Percentiles rank a stretch among this genome's conserved stretches.
These are phyloP conservation scores for Bradysia coprophila DNA, from an alignment of 1,140 invertebrate genomes.

Conservation along the genomic window DNA sequence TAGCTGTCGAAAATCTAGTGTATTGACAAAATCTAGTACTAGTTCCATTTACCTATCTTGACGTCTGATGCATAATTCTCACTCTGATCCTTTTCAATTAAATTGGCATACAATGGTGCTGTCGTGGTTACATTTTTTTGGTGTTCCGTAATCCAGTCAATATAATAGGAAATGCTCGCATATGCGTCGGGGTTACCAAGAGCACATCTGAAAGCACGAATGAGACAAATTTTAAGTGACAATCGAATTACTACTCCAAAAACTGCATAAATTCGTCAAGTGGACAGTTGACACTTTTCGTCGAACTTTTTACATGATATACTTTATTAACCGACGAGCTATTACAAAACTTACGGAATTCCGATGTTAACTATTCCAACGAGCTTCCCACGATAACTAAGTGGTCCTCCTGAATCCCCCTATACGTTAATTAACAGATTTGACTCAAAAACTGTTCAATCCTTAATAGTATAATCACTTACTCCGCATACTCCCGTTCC, in stretches of 20 bases:
- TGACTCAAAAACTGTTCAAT: not conserved
- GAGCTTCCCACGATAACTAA: constrained; percentile 23
- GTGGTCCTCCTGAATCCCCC: constrained; percentile 26
- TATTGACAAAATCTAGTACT: too few species aligned
- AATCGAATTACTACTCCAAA: not conserved
- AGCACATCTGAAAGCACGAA: constrained; percentile 19
- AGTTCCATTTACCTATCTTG: too few species aligned
- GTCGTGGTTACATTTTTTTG: too few species aligned
- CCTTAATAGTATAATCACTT: constrained; percentile 7
- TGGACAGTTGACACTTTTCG: not conserved
- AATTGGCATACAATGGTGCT: too few species aligned
- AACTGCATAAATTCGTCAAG: not conserved
- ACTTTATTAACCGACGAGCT: not conserved
- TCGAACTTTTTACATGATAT: not conserved
- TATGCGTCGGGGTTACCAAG: constrained; percentile 30
- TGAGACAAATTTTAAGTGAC: not conserved
- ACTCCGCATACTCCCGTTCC: constrained; percentile 38
- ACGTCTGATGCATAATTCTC: too few species aligned
- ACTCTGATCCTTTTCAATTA: too few species aligned
- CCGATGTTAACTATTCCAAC: constrained; percentile 35
- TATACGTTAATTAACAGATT: constrained; percentile 5
- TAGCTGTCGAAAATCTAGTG: too few species aligned
- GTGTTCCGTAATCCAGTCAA: constrained; percentile 20
- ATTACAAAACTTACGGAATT: constrained; percentile 17
- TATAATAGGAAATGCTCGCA: constrained; percentile 22